These are phyloP conservation scores for Mycetomoellerius zeteki DNA, from an alignment of 1,140 invertebrate species.

Conservation along the genomic window DNA sequence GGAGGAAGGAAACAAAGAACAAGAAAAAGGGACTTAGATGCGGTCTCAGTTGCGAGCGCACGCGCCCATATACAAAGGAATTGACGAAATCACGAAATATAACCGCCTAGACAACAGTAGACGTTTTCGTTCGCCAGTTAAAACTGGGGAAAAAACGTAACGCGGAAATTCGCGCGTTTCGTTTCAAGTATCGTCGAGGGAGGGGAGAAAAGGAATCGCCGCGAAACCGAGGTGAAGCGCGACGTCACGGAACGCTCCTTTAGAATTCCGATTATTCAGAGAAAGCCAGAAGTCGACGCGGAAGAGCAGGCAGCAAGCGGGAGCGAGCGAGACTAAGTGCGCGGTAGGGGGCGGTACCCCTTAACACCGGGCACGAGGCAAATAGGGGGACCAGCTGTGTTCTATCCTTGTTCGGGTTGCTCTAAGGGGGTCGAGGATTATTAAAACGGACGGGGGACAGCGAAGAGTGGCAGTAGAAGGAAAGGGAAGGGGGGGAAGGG, in stretches of 20 bases:
- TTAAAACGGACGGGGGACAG: constrained; percentile 80
- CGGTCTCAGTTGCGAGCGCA: background rate
- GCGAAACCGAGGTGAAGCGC: background rate
- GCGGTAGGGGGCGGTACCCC: constrained; percentile 81
- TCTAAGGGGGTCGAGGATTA: constrained; percentile 82
- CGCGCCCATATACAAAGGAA: constrained; percentile 59
- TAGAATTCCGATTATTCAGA: constrained; percentile 42
- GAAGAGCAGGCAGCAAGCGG: constrained; percentile 51
- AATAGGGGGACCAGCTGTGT: constrained; percentile 78
- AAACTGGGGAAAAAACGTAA: background rate
- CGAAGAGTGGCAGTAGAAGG: background rate
- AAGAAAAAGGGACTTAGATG: background rate
- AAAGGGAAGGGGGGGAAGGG: constrained; percentile 3
- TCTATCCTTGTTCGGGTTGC: constrained; percentile 79
- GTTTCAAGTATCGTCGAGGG: constrained; percentile 49
- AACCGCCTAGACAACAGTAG: constrained; percentile 5
- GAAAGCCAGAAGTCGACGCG: constrained; percentile 32
- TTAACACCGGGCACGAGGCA: constrained; percentile 83
- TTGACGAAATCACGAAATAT: constrained; percentile 56
- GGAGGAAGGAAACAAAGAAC: constrained; percentile 4
- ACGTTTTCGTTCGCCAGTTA: constrained; percentile 18
- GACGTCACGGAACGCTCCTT: constrained; percentile 1
- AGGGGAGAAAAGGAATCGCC: background rate
- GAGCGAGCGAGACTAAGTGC: constrained; percentile 71
- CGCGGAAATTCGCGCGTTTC: constrained; percentile 48